Base-by-base conservation (phyloP, 92 coral and sea anemone species). In the Siderastrea siderea region DNA sequence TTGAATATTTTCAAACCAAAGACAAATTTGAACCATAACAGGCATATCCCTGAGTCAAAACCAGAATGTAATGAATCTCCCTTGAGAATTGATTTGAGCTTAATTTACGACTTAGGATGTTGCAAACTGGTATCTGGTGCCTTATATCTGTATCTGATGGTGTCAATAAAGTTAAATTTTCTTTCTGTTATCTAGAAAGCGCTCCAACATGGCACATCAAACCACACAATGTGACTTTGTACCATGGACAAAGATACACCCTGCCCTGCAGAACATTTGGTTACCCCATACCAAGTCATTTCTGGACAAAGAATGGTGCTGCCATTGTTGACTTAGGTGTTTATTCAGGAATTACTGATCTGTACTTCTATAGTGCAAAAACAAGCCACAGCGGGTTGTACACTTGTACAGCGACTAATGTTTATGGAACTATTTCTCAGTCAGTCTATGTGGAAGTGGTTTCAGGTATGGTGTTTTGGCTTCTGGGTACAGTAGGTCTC, bases 221-320 rank as follows among this genome's bases (percentile, higher is more conserved):
- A 78, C 98, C 96, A 6, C 78, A 81, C 44, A 90, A 92, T 70
- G 88, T 90, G 68, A 93, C 95, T 5, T 83, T 92, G 2, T 93
- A 87, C 44, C 60, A 48, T 9, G 97, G 96, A 1, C 85, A 89
- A 55, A 49, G 6, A 13, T 86, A 92, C 69, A 62, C 78, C 0
- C 75, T 96, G 68, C 84, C 93, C 11, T 97, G 99, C 71, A 80
- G 73, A 63, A 93, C 97, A n/a, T 50, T 51, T 59, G 99, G 94
- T 7, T 87, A 74, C 47, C 99, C 99, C 6, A 64, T 78, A 13
- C 98, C 99, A 17, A 19, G 46, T 16, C 85, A 92, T 65, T 47
- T 47, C 1, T 97, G 99, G 99, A 84, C 82, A 53, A 89, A 84
- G n/a, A 76, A 86, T 62, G 88, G 77, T 2, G 46, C 1, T 11